Percentiles rank a stretch among this genome's conserved stretches.
Conservation (phyloP, 2,113 vertebrate species). For the Seriola dumerili region DNA sequence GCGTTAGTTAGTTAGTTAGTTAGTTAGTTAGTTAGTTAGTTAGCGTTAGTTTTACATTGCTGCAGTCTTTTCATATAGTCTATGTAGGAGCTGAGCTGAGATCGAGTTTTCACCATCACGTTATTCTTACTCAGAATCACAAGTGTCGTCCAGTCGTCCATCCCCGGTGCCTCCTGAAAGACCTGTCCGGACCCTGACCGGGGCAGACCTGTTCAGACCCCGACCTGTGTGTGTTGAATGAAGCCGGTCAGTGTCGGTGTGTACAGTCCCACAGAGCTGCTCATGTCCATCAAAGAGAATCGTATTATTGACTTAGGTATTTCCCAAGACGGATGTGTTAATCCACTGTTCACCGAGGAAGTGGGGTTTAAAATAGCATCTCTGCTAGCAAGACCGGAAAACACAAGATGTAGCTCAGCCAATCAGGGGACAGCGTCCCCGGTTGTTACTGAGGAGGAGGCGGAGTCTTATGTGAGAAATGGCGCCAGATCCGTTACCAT, state of each 20-base stretch:
- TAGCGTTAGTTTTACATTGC: background rate
- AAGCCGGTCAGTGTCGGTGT: no score
- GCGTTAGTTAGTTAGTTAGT: no score
- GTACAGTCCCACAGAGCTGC: no score
- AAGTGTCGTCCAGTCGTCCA: background rate
- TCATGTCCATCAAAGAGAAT: background rate
- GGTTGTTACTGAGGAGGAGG: conserved; percentile 6
- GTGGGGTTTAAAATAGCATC: conserved; percentile 44
- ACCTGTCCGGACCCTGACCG: background rate
- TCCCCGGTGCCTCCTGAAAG: background rate
- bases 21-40: no score
- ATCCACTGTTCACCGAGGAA: conserved; percentile 15
- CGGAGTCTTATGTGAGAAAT: no score
- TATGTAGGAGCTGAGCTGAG: no score
- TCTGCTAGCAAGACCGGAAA: background rate
- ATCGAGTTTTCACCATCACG: no score
- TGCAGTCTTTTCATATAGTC: no score
- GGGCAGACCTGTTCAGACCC: background rate
- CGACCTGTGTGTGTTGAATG: no score
- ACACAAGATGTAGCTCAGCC: conserved; percentile 27
- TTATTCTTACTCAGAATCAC: no score
- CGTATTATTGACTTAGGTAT: background rate
- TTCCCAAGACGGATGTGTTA: background rate
- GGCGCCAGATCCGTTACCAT: no score
- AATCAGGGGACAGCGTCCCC: conserved; percentile 34